Conservation (phyloP, 2,797 vertebrate species). For the Chelidonichthys spinosus region DNA sequence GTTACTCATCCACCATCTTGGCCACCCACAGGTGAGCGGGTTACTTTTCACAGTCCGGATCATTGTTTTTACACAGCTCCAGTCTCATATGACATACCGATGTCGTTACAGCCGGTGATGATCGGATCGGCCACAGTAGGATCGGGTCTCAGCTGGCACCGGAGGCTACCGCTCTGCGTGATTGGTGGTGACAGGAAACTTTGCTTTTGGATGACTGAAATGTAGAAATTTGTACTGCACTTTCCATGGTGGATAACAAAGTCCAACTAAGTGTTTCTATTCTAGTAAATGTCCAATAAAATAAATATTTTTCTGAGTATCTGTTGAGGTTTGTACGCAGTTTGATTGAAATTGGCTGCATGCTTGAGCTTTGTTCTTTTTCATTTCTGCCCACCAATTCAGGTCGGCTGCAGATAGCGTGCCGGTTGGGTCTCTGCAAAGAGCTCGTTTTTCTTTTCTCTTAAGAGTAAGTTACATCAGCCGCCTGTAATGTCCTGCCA, state of each 20-base stretch:
- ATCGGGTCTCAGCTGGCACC: conserved; percentile 96
- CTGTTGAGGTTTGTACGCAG: conserved; percentile 34
- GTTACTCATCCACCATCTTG: conserved; percentile 94
- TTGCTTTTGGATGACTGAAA: conserved; percentile 96
- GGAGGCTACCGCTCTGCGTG: conserved; percentile 92
- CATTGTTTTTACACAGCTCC: background rate
- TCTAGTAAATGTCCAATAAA: conserved; percentile 75
- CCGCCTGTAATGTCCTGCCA: conserved; percentile 69
- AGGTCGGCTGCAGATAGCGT: conserved; percentile 49
- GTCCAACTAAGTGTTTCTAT: conserved; percentile 46
- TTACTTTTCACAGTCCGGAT: background rate
- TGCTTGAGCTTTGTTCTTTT: conserved; percentile 40
- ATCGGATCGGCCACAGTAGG: conserved; percentile 89
- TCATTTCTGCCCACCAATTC: conserved; percentile 44
- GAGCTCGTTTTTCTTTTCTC: conserved; percentile 54
- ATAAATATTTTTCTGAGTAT: conserved; percentile 71
- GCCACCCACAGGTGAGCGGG: conserved; percentile 92
- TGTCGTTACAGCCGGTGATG: conserved; percentile 89
- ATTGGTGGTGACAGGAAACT: conserved; percentile 94
- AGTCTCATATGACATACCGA: conserved; percentile 3
- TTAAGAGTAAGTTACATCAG: conserved; percentile 63
- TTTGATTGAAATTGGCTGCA: conserved; percentile 28
- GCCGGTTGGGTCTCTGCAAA: conserved; percentile 29
- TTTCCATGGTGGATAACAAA: conserved; percentile 1
- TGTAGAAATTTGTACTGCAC: conserved; percentile 79